phyloP scores from a whole-genome alignment of 2,113 vertebrate genomes.

The Phaethon lepturus region DNA sequence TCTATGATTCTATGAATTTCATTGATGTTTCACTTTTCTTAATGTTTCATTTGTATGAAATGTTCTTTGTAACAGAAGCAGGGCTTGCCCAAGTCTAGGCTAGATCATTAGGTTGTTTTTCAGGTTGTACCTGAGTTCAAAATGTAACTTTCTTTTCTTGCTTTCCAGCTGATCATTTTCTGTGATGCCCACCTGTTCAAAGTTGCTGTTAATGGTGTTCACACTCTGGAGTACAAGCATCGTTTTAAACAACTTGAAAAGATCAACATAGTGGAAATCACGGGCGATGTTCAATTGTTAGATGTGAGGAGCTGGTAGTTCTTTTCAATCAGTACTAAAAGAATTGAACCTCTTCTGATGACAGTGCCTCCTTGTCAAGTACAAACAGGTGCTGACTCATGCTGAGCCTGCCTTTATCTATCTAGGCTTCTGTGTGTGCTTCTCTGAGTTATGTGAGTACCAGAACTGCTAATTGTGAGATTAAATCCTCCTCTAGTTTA shows the following conservation, averaged over 20 bases:
- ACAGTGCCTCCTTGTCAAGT: background rate
- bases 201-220: constrained; percentile 87
- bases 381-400: background rate
- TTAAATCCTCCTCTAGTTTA: background rate
- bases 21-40: background rate
- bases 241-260: constrained; percentile 85
- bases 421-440: constrained; percentile 5
- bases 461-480: background rate
- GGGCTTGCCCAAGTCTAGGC: background rate
- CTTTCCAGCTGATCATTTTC: constrained; percentile 86
- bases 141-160: background rate
- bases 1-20: background rate
- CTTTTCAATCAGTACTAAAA: background rate
- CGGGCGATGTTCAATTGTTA: constrained; percentile 81
- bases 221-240: constrained; percentile 88
- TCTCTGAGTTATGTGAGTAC: background rate
- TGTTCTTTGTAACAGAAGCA: background rate
- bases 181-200: constrained; percentile 84
- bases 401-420: background rate
- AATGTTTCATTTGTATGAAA: background rate
- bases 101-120: background rate
- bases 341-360: background rate
- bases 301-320: constrained; percentile 81
- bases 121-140: background rate
- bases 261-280: constrained; percentile 78